phyloP scores from a whole-genome alignment of 2,888 invertebrate species.

The Eupithecia abbreviata region DNA sequence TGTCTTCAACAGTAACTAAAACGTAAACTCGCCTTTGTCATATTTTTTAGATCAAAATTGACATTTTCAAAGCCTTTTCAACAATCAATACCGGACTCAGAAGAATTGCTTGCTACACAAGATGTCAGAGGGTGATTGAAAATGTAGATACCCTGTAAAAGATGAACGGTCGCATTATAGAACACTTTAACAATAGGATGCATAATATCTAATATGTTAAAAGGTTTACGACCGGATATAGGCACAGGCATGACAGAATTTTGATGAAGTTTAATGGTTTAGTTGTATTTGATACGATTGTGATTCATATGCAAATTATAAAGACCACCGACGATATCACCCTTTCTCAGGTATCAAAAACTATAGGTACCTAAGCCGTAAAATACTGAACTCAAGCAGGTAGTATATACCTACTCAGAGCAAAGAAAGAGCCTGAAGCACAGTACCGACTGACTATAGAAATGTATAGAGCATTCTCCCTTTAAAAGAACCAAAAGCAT shows the following conservation, averaged over 20 bases:
- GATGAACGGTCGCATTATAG: not conserved
- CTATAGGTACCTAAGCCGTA: not conserved
- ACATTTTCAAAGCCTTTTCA: not conserved
- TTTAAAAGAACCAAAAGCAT: conserved; percentile 8
- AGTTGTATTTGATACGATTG: not conserved
- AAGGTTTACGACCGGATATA: conserved; percentile 17
- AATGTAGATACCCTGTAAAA: not conserved
- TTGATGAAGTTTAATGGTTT: not conserved
- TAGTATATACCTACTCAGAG: not conserved
- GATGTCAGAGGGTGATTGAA: not conserved
- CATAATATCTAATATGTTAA: not conserved
- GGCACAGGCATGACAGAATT: conserved; percentile 4
- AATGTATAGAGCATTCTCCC: not conserved
- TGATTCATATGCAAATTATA: not conserved
- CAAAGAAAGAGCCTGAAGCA: not conserved
- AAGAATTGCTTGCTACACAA: not conserved
- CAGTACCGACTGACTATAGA: not conserved
- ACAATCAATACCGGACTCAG: conserved; percentile 1
- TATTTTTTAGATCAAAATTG: not conserved
- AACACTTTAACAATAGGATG: not conserved
- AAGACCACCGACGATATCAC: not conserved
- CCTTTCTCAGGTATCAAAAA: not conserved
- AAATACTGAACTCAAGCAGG: not conserved
- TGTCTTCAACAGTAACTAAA: not conserved
- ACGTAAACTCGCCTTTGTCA: not conserved